A percentile compares a stretch with the other conserved stretches of the same genome.
phyloP scores from a whole-genome alignment of 2,888 invertebrate species.

The Hermaeophaga mercurialis region DNA sequence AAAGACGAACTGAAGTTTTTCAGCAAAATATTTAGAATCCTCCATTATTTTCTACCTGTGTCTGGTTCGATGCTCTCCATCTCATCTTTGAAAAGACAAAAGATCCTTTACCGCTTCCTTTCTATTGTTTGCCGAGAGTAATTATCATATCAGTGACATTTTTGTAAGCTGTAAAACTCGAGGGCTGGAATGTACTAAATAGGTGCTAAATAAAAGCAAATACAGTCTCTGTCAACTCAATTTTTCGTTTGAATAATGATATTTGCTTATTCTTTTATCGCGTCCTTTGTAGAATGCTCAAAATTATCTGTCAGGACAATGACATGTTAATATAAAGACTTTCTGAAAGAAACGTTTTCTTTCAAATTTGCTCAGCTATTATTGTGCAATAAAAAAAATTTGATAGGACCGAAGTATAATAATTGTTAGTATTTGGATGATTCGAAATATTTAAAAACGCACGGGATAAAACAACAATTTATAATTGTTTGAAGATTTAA shows the following conservation, averaged over 20 bases:
- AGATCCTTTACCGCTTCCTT: constrained; percentile 8
- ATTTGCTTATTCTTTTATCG: constrained; percentile 36
- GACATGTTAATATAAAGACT: constrained; percentile 15
- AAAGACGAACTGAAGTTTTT: too few relatives aligned
- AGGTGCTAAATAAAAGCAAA: constrained; percentile 35
- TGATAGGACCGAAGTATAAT: too few relatives aligned
- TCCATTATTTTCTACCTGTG: neutral
- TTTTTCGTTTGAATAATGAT: constrained; percentile 32
- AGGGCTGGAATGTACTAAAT: constrained; percentile 32
- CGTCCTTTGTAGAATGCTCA: constrained; percentile 18
- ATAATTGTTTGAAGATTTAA: too few relatives aligned
- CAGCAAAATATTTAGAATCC: too few relatives aligned
- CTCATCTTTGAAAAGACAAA: constrained; percentile 4
- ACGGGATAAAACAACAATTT: too few relatives aligned
- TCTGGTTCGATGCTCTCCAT: neutral
- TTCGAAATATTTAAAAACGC: too few relatives aligned
- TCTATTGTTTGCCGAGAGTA: constrained; percentile 18
- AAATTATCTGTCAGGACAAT: constrained; percentile 14
- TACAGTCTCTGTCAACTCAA: constrained; percentile 30
- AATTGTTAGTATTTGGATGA: too few relatives aligned
- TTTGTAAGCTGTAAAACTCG: constrained; percentile 23
- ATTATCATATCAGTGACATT: constrained; percentile 28
- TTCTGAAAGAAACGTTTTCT: too few relatives aligned
- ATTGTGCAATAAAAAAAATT: too few relatives aligned
- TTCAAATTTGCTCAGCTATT: too few relatives aligned